Percentiles rank a stretch among this genome's conserved stretches.
Evolutionary conservation across 1,140 invertebrate species (phyloP).

Genomic region (honey bee (Apis mellifera)): Amel_HAv3.1 CM009932.2:13206501-13207000

Average conservation of each 20-base stretch:
- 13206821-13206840: not conserved
- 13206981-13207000: slow-evolving; percentile 6
- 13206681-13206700: slow-evolving; percentile 18
- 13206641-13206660: slow-evolving; percentile 22
- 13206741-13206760: not conserved
- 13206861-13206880: not conserved
- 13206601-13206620: slow-evolving; percentile 34
- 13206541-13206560: not conserved
- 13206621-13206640: slow-evolving; percentile 40
- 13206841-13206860: not conserved
- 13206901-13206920: not conserved
- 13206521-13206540: not conserved
- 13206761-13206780: not conserved
- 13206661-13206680: slow-evolving; percentile 25
- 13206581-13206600: slow-evolving; percentile 17
- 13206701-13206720: not conserved
- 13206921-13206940: too few relatives aligned
- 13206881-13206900: not conserved
- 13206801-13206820: not conserved
- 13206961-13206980: not conserved
- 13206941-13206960: too few relatives aligned
- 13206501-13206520: too few relatives aligned
- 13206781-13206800: not conserved
- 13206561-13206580: not conserved
- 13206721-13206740: not conserved